A percentile compares a stretch with the other conserved stretches of the same genome.
These are phyloP conservation scores for cattle (Bos taurus) DNA, from an alignment of 2,113 vertebrate species.

Conservation along the genomic window ARS-UCD2.0 NC_037357.1:80340501-80341000, in stretches of 20 bases:
- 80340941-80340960: not conserved
- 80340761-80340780: not conserved
- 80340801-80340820: not conserved
- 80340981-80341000: not conserved
- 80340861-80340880: not conserved
- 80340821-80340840: not conserved
- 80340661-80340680: not conserved
- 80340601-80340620: not conserved
- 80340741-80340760: not conserved
- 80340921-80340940: not conserved
- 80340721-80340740: not conserved
- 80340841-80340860: not conserved
- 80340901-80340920: not conserved
- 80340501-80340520: not conserved
- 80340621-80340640: not conserved
- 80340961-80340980: not conserved
- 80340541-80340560: not conserved
- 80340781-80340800: not conserved
- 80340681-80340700: not conserved
- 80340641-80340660: constrained; percentile 7
- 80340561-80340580: not conserved
- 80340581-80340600: not conserved
- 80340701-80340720: not conserved
- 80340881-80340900: not conserved
- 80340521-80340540: not conserved